A percentile compares a stretch with the other conserved stretches of the same genome.
These are phyloP conservation scores for Yponomeuta cagnagella DNA, from an alignment of 2,888 invertebrate genomes.

Conservation along the genomic window DNA sequence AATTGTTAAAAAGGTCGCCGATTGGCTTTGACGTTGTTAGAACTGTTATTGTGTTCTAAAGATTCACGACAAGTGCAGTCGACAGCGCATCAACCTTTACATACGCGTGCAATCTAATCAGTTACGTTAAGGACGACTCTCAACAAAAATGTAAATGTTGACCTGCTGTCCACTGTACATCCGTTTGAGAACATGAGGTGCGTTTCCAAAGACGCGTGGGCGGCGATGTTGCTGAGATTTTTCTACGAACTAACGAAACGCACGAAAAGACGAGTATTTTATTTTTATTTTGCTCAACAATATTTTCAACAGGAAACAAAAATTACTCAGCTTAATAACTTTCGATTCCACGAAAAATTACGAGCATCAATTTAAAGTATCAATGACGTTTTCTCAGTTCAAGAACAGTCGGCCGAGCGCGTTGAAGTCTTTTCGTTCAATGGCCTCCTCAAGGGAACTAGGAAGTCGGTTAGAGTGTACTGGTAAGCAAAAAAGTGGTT, in stretches of 20 bases:
- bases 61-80: background rate
- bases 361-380: background rate
- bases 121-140: too few relatives aligned
- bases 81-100: too few relatives aligned
- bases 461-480: conserved; percentile 39
- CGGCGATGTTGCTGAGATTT: background rate
- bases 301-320: background rate
- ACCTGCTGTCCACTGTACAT: background rate
- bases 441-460: conserved; percentile 54
- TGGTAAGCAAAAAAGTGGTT: conserved; percentile 37
- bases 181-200: background rate
- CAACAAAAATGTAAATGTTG: too few relatives aligned
- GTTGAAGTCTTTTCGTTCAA: conserved; percentile 31
- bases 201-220: too few relatives aligned
- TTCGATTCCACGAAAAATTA: background rate
- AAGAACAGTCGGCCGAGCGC: conserved; percentile 23
- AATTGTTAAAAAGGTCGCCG: background rate
- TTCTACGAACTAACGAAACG: background rate
- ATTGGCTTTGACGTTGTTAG: background rate
- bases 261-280: background rate
- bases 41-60: background rate
- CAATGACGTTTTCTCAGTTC: conserved; percentile 14
- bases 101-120: too few relatives aligned
- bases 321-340: background rate
- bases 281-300: background rate